These are phyloP conservation scores for Temnothorax rugatulus DNA, from an alignment of 2,888 invertebrate genomes.

Conservation along the genomic window DNA sequence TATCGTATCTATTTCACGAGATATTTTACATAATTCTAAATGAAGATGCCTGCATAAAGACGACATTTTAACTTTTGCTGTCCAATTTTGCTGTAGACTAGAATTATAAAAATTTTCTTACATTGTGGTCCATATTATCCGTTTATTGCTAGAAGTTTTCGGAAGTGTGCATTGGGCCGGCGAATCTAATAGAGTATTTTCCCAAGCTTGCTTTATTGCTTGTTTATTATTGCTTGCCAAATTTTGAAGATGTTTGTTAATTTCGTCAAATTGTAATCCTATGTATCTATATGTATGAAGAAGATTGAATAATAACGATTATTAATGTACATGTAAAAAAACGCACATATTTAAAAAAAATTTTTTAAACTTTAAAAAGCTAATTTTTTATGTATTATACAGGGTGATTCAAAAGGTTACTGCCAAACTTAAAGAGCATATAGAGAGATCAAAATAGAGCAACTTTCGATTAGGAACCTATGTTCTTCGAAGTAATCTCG, in stretches of 20 bases:
- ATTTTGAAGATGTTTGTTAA: background rate
- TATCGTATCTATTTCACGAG: background rate
- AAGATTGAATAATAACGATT: background rate
- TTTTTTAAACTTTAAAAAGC: background rate
- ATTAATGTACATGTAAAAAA: background rate
- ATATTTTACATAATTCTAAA: conserved; percentile 27
- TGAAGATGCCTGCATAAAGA: conserved; percentile 27
- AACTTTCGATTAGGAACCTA: no score
- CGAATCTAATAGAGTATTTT: background rate
- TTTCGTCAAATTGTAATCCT: background rate
- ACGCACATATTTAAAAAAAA: background rate
- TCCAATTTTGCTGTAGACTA: background rate
- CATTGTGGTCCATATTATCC: background rate
- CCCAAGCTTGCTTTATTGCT: background rate
- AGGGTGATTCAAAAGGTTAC: no score
- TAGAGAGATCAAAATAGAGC: no score
- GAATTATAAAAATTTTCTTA: background rate
- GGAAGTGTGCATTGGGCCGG: background rate
- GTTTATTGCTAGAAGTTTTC: background rate
- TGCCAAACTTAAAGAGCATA: no score
- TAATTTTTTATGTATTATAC: background rate
- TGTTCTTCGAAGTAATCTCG: no score
- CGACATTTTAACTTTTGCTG: background rate
- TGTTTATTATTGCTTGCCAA: background rate
- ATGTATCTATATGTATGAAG: background rate